These are phyloP conservation scores for Brotula barbata DNA, from an alignment of 2,797 vertebrate species.

Conservation along the genomic window DNA sequence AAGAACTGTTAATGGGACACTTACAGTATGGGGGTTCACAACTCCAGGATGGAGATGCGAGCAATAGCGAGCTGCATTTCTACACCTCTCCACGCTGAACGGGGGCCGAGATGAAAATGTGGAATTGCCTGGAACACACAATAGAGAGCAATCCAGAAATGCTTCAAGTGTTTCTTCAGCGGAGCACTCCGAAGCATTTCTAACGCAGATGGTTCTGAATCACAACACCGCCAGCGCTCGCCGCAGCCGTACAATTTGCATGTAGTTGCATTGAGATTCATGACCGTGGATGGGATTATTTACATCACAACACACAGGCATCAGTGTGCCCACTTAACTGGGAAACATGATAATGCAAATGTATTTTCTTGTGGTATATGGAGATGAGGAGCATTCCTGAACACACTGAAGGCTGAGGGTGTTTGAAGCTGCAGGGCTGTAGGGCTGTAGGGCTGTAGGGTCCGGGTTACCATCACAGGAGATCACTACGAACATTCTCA, in stretches of 20 bases:
- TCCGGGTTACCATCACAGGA: no score
- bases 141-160: constrained; percentile 41
- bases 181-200: constrained; percentile 38
- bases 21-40: constrained; percentile 65
- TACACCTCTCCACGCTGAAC: constrained; percentile 48
- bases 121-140: constrained; percentile 30
- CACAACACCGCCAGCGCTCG: constrained; percentile 20
- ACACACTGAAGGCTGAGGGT: constrained; percentile 1
- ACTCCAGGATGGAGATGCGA: constrained; percentile 55
- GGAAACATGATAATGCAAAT: constrained; percentile 31
- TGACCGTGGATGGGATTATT: constrained; percentile 32
- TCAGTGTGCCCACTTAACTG: constrained; percentile 2
- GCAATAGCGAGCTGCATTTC: constrained; percentile 51
- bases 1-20: constrained; percentile 71
- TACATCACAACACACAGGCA: constrained; percentile 54
- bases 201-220: constrained; percentile 49
- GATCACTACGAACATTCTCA: no score
- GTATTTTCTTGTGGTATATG: constrained; percentile 8
- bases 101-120: constrained; percentile 25
- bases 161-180: constrained; percentile 27
- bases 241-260: constrained; percentile 57
- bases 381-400: constrained; percentile 8
- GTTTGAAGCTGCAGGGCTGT: constrained; percentile 38
- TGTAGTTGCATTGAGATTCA: constrained; percentile 43
- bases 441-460: no score